These are phyloP conservation scores for Amphiprion ocellaris DNA, from an alignment of 2,113 vertebrate genomes.

Conservation along the genomic window DNA sequence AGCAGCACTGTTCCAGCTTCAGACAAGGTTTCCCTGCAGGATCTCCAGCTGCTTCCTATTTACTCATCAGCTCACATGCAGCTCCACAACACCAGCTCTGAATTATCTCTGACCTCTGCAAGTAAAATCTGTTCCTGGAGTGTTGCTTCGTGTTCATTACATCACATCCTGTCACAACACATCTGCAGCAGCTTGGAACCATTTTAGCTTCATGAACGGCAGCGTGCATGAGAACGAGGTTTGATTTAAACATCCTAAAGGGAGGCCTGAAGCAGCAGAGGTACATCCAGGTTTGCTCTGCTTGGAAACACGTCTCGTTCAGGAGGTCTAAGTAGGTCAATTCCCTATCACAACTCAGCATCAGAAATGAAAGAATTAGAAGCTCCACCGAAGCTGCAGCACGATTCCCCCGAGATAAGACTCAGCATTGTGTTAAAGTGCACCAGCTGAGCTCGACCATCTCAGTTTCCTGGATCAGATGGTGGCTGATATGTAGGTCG, in stretches of 20 bases:
- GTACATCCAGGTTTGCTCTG: slow-evolving; percentile 40
- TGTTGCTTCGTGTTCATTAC: slow-evolving; percentile 28
- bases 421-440: background rate
- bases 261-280: background rate
- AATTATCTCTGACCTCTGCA: slow-evolving; percentile 33
- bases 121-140: slow-evolving; percentile 22
- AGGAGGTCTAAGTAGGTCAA: slow-evolving; percentile 36
- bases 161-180: slow-evolving; percentile 47
- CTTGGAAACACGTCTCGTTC: background rate
- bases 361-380: slow-evolving; percentile 10
- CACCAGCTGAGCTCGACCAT: slow-evolving; percentile 16
- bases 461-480: slow-evolving; percentile 21
- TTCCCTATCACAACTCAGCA: background rate
- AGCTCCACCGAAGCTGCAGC: background rate
- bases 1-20: slow-evolving; percentile 22
- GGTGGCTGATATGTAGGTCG: slow-evolving; percentile 18
- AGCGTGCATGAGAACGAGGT: slow-evolving; percentile 26
- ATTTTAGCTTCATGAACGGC: slow-evolving; percentile 36
- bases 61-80: slow-evolving; percentile 13
- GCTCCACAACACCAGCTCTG: slow-evolving; percentile 4
- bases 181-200: slow-evolving; percentile 64
- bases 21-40: slow-evolving; percentile 30
- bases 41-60: slow-evolving; percentile 61
- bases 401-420: slow-evolving; percentile 20
- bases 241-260: slow-evolving; percentile 51